Base-by-base conservation (phyloP, 2,888 invertebrate species). In the Diplolepis rosae region DNA sequence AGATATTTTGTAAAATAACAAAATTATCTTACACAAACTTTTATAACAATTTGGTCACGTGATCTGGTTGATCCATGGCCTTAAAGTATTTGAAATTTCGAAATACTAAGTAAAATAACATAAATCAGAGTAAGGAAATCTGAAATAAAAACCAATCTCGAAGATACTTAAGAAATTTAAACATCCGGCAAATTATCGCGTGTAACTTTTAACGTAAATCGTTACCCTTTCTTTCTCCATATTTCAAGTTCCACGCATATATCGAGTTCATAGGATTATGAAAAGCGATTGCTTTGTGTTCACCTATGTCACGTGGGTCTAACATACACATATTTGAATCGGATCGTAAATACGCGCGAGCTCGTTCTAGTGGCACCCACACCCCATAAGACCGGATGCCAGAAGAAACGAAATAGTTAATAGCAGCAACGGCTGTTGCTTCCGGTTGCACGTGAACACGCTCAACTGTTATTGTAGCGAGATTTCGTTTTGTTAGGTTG, bases 401-500 rank as follows among this genome's bases (percentile, higher is more conserved):
- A 66, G 65, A 77, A 75, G 77, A 76, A 79, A 72, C 79, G 74
- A 81, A 83, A 82, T 82, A 81, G 83, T 84, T 83, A 83, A 83
- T 82, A 76, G 80, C 73, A 74, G 75, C 76, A 83, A 77, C 76
- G 78, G 75, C 76, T 77, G 78, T 74, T 74, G 76, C 81, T 85
- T 86, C 85, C 85, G 84, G 79, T 74, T 71, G 66, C 75, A 77
- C 76, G 75, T 77, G 73, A 74, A 54, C 70, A 68, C 70, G 71
- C 67, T 74, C 77, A 77, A 77, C 75, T 80, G 82, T 83, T 82
- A 83, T 82, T 78, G 66, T 65, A 51, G 11, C 68, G 65, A 66
- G 77, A 77, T 76, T 74, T 79, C 74, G 74, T 72, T 69, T 66
- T 42, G 18, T 69, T 65, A 66, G 48, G 65, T 71, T 39, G 54